Evolutionary conservation across 2,797 vertebrate species (phyloP).

Genomic region (Euphonia xanthogaster): DNA sequence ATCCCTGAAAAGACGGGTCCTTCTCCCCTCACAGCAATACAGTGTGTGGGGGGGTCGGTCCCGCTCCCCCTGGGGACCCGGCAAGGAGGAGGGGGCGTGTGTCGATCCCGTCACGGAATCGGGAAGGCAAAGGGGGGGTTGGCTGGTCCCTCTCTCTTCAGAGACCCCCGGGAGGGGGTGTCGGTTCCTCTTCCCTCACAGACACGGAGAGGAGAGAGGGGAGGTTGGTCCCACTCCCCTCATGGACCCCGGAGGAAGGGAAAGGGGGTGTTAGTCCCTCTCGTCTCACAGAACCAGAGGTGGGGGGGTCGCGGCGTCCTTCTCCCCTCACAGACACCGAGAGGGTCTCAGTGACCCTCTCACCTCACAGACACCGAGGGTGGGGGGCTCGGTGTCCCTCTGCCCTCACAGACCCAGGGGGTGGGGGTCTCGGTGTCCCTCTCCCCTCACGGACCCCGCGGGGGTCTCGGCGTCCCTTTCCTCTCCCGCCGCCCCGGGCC

Average conservation of each 20-base stretch:
- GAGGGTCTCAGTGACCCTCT: neutral
- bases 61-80: neutral
- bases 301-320: neutral
- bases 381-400: neutral
- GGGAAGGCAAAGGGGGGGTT: rapidly evolving
- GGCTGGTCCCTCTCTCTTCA: neutral
- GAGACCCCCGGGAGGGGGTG: neutral
- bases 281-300: neutral
- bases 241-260: neutral
- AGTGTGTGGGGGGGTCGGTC: neutral
- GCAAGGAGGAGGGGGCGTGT: neutral
- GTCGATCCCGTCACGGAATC: neutral
- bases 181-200: neutral
- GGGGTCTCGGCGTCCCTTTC: neutral
- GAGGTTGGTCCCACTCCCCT: neutral
- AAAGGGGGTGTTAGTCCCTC: neutral
- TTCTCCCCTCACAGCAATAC: neutral
- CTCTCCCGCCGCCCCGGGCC: neutral
- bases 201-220: too few species aligned
- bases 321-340: neutral
- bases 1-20: neutral
- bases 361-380: neutral
- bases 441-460: neutral
- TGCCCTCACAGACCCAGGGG: neutral
- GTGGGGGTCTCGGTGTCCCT: neutral